Percentiles rank a stretch among this genome's conserved stretches.
Evolutionary conservation across 2,113 vertebrate species (phyloP).

Genomic region (Neopipo cinnamomea): DNA sequence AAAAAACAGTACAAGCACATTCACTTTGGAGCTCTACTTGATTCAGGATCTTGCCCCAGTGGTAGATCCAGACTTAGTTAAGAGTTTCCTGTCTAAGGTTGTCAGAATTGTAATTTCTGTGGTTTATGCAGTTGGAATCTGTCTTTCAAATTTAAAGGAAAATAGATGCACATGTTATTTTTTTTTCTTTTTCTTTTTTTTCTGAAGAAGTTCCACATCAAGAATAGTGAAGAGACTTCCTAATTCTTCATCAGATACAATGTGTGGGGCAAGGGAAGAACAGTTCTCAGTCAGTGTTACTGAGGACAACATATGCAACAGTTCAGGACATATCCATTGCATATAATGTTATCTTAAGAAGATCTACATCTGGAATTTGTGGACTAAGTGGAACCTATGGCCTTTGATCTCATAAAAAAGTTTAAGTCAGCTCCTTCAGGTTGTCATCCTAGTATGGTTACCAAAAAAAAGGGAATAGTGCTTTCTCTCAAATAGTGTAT

Average conservation of each 20-base stretch:
- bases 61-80: background rate
- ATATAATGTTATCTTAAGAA: background rate
- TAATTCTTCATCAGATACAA: background rate
- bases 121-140: background rate
- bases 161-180: background rate
- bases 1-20: background rate
- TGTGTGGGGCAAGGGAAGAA: background rate
- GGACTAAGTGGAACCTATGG: background rate
- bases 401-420: background rate
- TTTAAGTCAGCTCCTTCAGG: background rate
- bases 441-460: background rate
- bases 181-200: background rate
- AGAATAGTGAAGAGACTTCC: background rate
- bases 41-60: background rate
- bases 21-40: background rate
- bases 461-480: background rate
- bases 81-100: background rate
- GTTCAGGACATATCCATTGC: background rate
- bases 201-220: background rate
- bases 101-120: background rate
- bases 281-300: background rate
- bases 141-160: background rate
- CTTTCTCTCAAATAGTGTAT: background rate
- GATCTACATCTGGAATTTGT: background rate
- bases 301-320: background rate